Conservation (phyloP, 2,888 invertebrate species). For the Drosophila kanekoi region DNA sequence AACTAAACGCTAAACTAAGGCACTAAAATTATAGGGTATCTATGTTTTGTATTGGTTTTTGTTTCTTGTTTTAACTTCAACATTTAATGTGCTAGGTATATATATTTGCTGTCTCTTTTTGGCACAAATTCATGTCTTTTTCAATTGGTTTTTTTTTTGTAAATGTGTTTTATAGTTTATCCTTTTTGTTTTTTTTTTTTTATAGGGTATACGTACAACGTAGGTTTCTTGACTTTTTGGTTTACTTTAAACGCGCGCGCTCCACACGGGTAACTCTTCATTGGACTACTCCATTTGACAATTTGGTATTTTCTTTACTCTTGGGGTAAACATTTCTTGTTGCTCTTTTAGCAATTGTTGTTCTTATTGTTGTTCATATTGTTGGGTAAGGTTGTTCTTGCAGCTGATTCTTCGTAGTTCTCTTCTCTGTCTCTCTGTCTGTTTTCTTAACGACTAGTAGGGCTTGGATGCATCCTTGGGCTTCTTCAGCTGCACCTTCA, state of each 20-base stretch:
- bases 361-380: constrained; percentile 12
- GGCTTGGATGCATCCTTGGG: constrained; percentile 97
- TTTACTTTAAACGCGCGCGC: constrained; percentile 64
- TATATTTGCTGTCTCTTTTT: constrained; percentile 59
- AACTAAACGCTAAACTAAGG: constrained; percentile 56
- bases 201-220: constrained; percentile 66
- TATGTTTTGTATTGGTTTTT: constrained; percentile 9
- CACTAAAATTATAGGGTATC: constrained; percentile 52
- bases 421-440: neutral
- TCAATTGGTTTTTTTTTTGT: constrained; percentile 21
- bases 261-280: constrained; percentile 67
- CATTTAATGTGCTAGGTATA: constrained; percentile 66
- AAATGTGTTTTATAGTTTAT: constrained; percentile 8
- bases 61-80: constrained; percentile 57
- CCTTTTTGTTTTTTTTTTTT: constrained; percentile 17
- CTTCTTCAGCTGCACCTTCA: constrained; percentile 98
- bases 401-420: constrained; percentile 8
- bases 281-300: constrained; percentile 79
- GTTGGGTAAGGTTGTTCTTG: constrained; percentile 28
- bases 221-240: constrained; percentile 62
- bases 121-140: constrained; percentile 75
- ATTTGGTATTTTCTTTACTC: constrained; percentile 27
- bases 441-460: constrained; percentile 87
- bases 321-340: constrained; percentile 38
- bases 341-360: constrained; percentile 50